Base-by-base conservation (phyloP, 2,113 vertebrate genomes). In the Vireo altiloquus region DNA sequence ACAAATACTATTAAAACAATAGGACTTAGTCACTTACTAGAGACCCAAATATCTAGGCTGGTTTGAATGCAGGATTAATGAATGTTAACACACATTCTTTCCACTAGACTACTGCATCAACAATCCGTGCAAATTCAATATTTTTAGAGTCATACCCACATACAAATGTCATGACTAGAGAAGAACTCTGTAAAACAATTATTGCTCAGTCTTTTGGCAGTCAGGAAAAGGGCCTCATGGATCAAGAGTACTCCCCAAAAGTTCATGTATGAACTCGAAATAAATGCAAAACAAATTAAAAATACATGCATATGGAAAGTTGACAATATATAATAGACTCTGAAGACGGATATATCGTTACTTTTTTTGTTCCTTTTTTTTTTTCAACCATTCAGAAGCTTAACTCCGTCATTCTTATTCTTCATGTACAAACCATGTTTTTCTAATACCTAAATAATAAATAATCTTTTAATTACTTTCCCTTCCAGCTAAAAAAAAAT, bases 261-360 rank as follows among this genome's bases (percentile, higher is more conserved):
- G 0, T 5, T 79, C 20, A 17, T 42, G 13, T 60, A 35, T 50
- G 5, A 80, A 60, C 17, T 17, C 5, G 9, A 19, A 61, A 66
- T 11, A 69, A 80, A 82, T 49, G 1, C 9, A 61, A 66, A 77
- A 82, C n/a, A 2, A 54, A n/a, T n/a, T n/a, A 89, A 40, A 57
- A 83, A 40, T 15, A 2, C 1, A 15, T 31, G 5, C 3, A 18
- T 5, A 14, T 13, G 13, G 4, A 64, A 80, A 57, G 10, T 0
- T 69, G 50, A 40, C 11, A 17, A n/a, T n/a, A 54, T 27, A 5
- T 11, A 54, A 30, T 20, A 33, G 10, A 44, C 54, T 44, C 44
- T 18, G 44, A 44, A 44, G 17, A 44, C 19, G 44, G 8, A 44
- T 44, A 44, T 44, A 44, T 44, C 7, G 44, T 44, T 44, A 17